Percentiles rank a stretch among this genome's conserved stretches.
Conservation (phyloP, 2,888 invertebrate species). For the Troides helena region DNA sequence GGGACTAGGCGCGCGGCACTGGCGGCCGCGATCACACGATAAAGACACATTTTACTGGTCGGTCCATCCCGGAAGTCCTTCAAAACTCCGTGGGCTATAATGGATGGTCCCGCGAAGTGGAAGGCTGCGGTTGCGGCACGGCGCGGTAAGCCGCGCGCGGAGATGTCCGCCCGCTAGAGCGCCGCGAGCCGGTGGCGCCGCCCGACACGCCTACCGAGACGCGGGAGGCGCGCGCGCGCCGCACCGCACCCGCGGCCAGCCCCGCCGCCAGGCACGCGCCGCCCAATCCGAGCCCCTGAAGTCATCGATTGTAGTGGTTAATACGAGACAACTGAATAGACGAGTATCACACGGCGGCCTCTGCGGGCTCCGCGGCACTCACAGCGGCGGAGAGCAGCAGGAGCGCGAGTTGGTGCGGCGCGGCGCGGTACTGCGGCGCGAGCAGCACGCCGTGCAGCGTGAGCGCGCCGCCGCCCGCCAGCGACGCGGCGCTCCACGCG, state of each 20-base stretch:
- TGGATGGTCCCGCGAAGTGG: slow-evolving; percentile 50
- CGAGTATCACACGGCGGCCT: not conserved
- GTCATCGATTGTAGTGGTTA: not conserved
- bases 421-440: slow-evolving; percentile 44
- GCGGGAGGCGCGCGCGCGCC: slow-evolving; percentile 35
- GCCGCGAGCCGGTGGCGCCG: slow-evolving; percentile 28
- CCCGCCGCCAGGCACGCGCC: slow-evolving; percentile 41
- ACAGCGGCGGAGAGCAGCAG: slow-evolving; percentile 41
- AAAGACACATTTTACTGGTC: not conserved
- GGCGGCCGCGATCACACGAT: not conserved
- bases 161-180: slow-evolving; percentile 27
- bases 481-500: slow-evolving; percentile 50
- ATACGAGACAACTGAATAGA: too few relatives aligned
- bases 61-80: slow-evolving; percentile 11
- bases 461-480: slow-evolving; percentile 50
- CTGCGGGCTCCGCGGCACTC: slow-evolving; percentile 14
- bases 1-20: not conserved
- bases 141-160: slow-evolving; percentile 43
- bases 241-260: slow-evolving; percentile 34
- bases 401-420: slow-evolving; percentile 36
- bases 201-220: slow-evolving; percentile 33
- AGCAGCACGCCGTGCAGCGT: slow-evolving; percentile 51
- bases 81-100: slow-evolving; percentile 62
- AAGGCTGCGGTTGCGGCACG: slow-evolving; percentile 41
- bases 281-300: slow-evolving; percentile 47